Evolutionary conservation across 2,888 invertebrate genomes (phyloP).

Genomic region (Coenonympha arcania): DNA sequence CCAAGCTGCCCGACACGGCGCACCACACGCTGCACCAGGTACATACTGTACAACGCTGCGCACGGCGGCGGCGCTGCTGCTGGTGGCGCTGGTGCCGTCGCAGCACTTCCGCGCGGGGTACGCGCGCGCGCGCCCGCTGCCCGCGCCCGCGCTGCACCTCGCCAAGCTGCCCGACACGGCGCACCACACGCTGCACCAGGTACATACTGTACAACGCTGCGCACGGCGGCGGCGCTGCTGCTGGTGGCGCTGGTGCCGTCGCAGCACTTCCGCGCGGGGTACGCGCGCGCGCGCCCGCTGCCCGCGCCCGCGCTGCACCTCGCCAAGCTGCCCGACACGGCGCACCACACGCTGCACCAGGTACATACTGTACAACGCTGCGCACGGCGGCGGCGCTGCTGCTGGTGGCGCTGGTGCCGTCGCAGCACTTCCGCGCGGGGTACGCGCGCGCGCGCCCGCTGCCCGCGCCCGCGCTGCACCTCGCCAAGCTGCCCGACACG

Average conservation of each 20-base stretch:
- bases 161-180: constrained; percentile 66
- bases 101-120: constrained; percentile 92
- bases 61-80: constrained; percentile 87
- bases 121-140: constrained; percentile 75
- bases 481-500: constrained; percentile 58
- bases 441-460: constrained; percentile 78
- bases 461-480: constrained; percentile 61
- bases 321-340: constrained; percentile 62
- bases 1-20: constrained; percentile 65
- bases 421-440: constrained; percentile 90
- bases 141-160: constrained; percentile 59
- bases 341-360: constrained; percentile 74
- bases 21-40: constrained; percentile 74
- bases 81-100: constrained; percentile 93
- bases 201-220: constrained; percentile 52
- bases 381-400: constrained; percentile 89
- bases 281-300: constrained; percentile 77
- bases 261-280: constrained; percentile 90
- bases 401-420: constrained; percentile 91
- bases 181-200: constrained; percentile 73
- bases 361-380: constrained; percentile 49
- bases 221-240: constrained; percentile 89
- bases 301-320: constrained; percentile 60
- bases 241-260: constrained; percentile 93
- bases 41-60: constrained; percentile 65